Conservation (phyloP, 1,140 invertebrate genomes). For the Listronotus oregonensis region DNA sequence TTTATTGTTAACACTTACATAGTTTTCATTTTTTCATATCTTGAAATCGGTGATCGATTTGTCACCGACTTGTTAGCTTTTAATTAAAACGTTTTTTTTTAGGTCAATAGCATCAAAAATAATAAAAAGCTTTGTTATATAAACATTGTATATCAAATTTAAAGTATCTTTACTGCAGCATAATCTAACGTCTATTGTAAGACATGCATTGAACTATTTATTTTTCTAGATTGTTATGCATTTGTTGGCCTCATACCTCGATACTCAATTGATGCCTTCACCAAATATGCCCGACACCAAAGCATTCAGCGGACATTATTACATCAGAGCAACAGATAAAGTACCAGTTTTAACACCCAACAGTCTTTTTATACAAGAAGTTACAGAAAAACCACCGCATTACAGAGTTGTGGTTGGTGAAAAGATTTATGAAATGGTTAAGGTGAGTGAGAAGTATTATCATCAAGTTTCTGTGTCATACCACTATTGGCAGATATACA, state of each 20-base stretch:
- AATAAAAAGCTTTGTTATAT: too few species aligned
- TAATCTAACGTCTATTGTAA: too few species aligned
- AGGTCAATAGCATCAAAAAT: too few species aligned
- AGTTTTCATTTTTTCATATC: too few species aligned
- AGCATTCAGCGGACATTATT: slow-evolving; percentile 69
- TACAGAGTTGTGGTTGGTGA: slow-evolving; percentile 70
- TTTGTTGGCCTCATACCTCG: slow-evolving; percentile 79
- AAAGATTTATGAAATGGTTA: slow-evolving; percentile 67
- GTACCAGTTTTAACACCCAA: slow-evolving; percentile 52
- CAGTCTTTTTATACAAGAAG: slow-evolving; percentile 63
- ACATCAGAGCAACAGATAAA: slow-evolving; percentile 65
- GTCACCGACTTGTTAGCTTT: too few species aligned
- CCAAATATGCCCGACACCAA: slow-evolving; percentile 76
- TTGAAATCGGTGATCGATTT: too few species aligned
- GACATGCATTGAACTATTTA: neutral
- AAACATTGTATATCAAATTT: too few species aligned
- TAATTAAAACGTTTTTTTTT: too few species aligned
- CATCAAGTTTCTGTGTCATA: too few species aligned
- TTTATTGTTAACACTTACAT: too few species aligned
- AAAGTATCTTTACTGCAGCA: too few species aligned
- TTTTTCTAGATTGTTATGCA: slow-evolving; percentile 78
- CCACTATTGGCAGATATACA: too few species aligned
- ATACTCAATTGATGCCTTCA: slow-evolving; percentile 76
- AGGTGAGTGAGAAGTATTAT: slow-evolving; percentile 50
- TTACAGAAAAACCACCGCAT: slow-evolving; percentile 71